Conservation (phyloP, 2,888 invertebrate genomes). For the Eurois occulta region DNA sequence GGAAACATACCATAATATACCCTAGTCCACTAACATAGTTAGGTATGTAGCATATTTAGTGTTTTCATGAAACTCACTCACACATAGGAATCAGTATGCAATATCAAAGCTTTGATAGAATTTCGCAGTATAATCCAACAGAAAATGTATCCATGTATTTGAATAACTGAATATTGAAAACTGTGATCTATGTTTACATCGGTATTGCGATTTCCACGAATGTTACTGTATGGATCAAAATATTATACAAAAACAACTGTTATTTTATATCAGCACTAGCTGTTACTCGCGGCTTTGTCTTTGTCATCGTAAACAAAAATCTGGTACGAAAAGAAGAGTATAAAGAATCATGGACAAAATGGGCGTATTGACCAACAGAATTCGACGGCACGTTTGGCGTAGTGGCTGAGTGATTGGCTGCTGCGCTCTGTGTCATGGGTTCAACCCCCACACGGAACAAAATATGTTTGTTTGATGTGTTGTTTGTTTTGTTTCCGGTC, state of each 20-base stretch:
- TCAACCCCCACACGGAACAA: too few relatives aligned
- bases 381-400: too few relatives aligned
- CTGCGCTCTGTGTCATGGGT: too few relatives aligned
- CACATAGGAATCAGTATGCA: constrained; percentile 12
- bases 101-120: constrained; percentile 42
- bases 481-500: too few relatives aligned
- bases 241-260: neutral
- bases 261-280: neutral
- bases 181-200: constrained; percentile 37
- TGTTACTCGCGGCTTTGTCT: neutral
- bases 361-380: neutral
- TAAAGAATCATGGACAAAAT: neutral
- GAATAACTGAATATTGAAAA: constrained; percentile 56
- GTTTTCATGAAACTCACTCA: constrained; percentile 1
- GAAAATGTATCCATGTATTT: constrained; percentile 45
- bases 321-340: neutral
- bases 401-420: too few relatives aligned
- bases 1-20: neutral
- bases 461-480: too few relatives aligned
- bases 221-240: neutral
- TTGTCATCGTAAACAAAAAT: neutral
- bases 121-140: constrained; percentile 39
- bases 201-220: constrained; percentile 21
- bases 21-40: neutral
- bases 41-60: neutral